Conservation (phyloP, 2,113 vertebrate genomes). For the Vicugna pacos region DNA sequence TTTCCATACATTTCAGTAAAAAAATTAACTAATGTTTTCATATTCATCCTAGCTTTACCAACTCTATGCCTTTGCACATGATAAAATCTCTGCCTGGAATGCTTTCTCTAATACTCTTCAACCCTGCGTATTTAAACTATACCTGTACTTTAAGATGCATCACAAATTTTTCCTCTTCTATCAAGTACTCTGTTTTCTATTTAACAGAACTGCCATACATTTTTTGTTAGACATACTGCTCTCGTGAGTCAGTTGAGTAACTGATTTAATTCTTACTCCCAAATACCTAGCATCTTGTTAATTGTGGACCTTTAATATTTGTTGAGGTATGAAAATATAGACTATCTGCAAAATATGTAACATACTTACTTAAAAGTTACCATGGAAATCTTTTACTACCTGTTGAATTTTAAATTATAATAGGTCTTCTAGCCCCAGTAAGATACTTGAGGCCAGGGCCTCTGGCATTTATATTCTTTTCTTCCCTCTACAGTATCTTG, state of each 20-base stretch:
- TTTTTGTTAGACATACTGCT: not conserved
- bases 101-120: not conserved
- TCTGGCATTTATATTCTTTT: conserved; percentile 29
- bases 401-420: not conserved
- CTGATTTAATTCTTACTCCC: not conserved
- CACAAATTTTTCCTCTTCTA: not conserved
- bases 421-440: not conserved
- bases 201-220: not conserved
- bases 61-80: not conserved
- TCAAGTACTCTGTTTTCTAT: not conserved
- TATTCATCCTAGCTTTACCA: not conserved
- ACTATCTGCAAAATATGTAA: not conserved
- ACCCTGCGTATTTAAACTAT: not conserved
- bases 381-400: conserved; percentile 3
- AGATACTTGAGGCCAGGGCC: conserved; percentile 7
- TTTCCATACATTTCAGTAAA: not conserved
- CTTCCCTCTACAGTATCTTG: not conserved
- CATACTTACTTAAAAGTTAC: conserved; percentile 30
- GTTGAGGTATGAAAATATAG: not conserved
- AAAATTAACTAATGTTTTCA: not conserved
- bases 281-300: conserved; percentile 5
- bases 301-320: not conserved
- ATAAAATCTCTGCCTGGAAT: not conserved
- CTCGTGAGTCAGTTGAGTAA: not conserved
- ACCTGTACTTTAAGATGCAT: not conserved